phyloP scores from a whole-genome alignment of 2,113 vertebrate genomes.

The Mastomys natalensis region DNA sequence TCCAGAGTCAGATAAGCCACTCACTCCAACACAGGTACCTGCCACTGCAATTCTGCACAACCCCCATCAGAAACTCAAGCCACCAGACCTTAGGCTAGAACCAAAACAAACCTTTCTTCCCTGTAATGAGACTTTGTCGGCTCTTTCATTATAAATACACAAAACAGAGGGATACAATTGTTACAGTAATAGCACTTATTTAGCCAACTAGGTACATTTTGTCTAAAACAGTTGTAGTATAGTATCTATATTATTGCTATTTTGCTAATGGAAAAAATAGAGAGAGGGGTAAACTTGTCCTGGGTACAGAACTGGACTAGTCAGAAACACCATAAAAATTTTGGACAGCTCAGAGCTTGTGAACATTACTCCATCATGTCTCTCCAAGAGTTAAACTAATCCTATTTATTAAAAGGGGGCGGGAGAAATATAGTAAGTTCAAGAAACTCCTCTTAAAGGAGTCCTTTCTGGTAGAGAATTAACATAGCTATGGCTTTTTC shows the following conservation, averaged over 20 bases:
- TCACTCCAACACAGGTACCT: not conserved
- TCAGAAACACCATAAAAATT: not conserved
- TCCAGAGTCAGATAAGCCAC: not conserved
- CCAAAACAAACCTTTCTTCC: not conserved
- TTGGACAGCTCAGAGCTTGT: not conserved
- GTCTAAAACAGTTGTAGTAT: not conserved
- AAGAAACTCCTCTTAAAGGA: not conserved
- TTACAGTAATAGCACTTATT: not conserved
- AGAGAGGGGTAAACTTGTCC: not conserved
- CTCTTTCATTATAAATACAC: not conserved
- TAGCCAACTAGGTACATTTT: not conserved
- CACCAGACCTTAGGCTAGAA: not conserved
- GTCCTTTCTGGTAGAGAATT: conserved; percentile 10
- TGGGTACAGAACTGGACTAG: no score
- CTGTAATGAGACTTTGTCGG: no score
- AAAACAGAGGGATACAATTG: not conserved
- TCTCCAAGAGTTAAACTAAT: not conserved
- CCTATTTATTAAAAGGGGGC: not conserved
- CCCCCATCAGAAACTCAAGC: not conserved
- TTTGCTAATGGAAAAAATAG: not conserved
- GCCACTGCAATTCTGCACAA: not conserved
- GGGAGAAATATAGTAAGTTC: not conserved
- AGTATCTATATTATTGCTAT: not conserved
- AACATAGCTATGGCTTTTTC: not conserved
- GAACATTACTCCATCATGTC: fast-evolving